Percentiles rank a stretch among this genome's conserved stretches.
Evolutionary conservation across 2,797 vertebrate species (phyloP).

Genomic region (Pachyuromys duprasi): DNA sequence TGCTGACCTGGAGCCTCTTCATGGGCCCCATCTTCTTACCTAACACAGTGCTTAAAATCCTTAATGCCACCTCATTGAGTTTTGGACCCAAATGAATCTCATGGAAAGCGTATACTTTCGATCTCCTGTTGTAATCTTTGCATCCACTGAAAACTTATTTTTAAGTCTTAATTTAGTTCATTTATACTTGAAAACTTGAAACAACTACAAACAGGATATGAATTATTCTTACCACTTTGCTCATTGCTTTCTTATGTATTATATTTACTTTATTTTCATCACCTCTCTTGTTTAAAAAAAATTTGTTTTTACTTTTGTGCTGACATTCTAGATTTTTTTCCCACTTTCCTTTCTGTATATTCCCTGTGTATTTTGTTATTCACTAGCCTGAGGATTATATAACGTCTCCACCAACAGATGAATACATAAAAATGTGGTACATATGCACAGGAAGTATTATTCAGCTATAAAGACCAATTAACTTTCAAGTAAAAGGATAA

Average conservation of each 20-base stretch:
- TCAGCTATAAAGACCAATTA: not conserved
- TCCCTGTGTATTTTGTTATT: not conserved
- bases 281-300: not conserved
- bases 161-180: not conserved
- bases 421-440: not conserved
- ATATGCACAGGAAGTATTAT: not conserved
- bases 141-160: not conserved
- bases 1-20: too few species aligned
- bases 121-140: not conserved
- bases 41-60: not conserved
- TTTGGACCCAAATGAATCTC: not conserved
- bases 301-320: not conserved
- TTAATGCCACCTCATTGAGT: not conserved
- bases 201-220: not conserved
- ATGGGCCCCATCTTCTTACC: not conserved
- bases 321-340: not conserved
- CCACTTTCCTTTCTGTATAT: not conserved
- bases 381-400: not conserved
- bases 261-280: not conserved
- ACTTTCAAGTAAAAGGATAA: not conserved
- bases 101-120: not conserved
- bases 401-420: not conserved
- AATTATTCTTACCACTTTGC: not conserved
- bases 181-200: conserved; percentile 1
- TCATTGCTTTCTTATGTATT: not conserved